Percentiles rank a stretch among this genome's conserved stretches.
These are phyloP conservation scores for Hylyphantes graminicola DNA, from an alignment of 1,140 invertebrate species.

Conservation along the genomic window DNA sequence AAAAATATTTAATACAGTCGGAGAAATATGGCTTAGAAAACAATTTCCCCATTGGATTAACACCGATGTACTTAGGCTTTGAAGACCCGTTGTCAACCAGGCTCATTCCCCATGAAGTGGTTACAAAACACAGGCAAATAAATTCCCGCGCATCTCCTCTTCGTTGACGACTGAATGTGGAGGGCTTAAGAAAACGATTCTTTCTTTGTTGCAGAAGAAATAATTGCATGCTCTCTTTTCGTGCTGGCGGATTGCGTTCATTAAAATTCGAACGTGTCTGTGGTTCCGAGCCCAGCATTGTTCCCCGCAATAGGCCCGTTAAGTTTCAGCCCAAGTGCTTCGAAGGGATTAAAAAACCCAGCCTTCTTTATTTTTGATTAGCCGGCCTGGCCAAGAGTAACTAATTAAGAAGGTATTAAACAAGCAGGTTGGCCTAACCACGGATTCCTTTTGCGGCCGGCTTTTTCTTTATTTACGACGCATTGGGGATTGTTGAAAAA, in stretches of 20 bases:
- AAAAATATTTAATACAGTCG: too few relatives aligned
- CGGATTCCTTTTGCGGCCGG: constrained; percentile 9
- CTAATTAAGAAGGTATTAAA: constrained; percentile 60
- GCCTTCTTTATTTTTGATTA: constrained; percentile 58
- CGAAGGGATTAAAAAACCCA: constrained; percentile 56
- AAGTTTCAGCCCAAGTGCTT: constrained; percentile 42
- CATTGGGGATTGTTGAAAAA: neutral
- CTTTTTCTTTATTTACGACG: constrained; percentile 29
- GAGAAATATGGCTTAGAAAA: too few relatives aligned
- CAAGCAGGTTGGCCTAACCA: constrained; percentile 31
- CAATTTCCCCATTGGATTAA: too few relatives aligned
- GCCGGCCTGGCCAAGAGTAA: constrained; percentile 50
- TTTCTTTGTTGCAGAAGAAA: constrained; percentile 52
- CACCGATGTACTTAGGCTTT: too few relatives aligned
- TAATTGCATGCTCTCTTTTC: constrained; percentile 51
- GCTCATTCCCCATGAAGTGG: too few relatives aligned
- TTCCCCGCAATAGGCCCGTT: constrained; percentile 39
- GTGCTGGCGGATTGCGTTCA: constrained; percentile 54
- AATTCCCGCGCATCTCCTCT: constrained; percentile 7
- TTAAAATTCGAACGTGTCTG: constrained; percentile 61
- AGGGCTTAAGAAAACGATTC: constrained; percentile 42
- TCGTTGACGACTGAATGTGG: neutral
- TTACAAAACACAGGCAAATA: too few relatives aligned
- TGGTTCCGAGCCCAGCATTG: constrained; percentile 52
- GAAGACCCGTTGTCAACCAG: too few relatives aligned